Base-by-base conservation (phyloP, 2,888 invertebrate genomes). In the Diarsia brunnea region DNA sequence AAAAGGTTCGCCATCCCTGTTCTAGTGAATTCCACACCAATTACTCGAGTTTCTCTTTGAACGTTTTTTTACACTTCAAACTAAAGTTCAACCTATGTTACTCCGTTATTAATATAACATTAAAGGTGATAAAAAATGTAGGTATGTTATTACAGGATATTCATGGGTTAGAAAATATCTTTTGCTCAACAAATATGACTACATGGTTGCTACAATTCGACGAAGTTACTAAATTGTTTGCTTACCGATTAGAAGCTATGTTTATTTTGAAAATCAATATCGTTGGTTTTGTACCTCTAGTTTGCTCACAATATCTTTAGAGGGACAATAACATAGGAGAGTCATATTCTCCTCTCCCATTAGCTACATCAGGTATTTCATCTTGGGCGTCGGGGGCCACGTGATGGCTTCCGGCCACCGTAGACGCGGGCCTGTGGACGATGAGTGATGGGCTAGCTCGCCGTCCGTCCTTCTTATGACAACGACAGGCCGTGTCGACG, bases 1-100 rank as follows among this genome's bases (percentile, higher is more conserved):
- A n/a, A n/a, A n/a, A n/a, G n/a, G n/a, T n/a, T n/a, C n/a, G n/a
- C n/a, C n/a, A n/a, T n/a, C n/a, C n/a, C n/a, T 0, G 7, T n/a
- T 60, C n/a, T 75, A 60, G 38, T 64, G 12, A 65, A 27, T 74
- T 72, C 27, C 38, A 11, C 45, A 16, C 7, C 16, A 7, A 53
- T 5, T 21, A 4, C 16, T 4, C 14, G 21, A 8, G 43, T 19
- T 19, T 45, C 19, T 45, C 10, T 12, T 16, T 16, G 10, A 12
- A 10, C n/a, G 11, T 2, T 45, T 27, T 19, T 14, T 14, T 4
- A 55, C 5, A 55, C 14, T 21, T 14, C 2, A 24, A 24, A 24
- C 4, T 7, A 11, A 27, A 24, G 27, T 58, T 58, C 27, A 27
- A 27, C 3, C 16, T 58, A 27, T 58, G 7, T 58, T 27, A 16